Base-by-base conservation (phyloP, 2,113 vertebrate species). In the Phainopepla nitens region DNA sequence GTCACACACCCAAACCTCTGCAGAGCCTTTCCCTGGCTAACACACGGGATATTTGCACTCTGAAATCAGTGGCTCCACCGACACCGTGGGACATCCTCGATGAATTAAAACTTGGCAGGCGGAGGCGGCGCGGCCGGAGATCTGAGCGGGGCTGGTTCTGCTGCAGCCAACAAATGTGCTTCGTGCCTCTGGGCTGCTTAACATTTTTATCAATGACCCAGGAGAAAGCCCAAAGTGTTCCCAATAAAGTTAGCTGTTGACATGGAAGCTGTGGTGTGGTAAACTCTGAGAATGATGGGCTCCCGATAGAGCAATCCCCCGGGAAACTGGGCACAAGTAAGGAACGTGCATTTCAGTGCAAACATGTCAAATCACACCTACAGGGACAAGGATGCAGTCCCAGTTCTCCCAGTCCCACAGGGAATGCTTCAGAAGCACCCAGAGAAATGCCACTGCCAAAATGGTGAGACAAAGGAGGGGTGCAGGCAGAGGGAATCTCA, bases 81-180 rank as follows among this genome's bases (percentile, higher is more conserved):
- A 92, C 89, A 83, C 92, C 0, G 1, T 10, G 42, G 82, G 92
- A 94, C 95, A 97, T 66, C 72, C 18, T 97, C 22, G 33, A 88
- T 11, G 60, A 87, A 95, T 95, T 93, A 95, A 95, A 94, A 86
- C 75, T 88, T 95, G 95, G 96, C 71, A 36, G 82, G 89, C 61
- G 2, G 78, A 71, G 1, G 1, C 13, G 1, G 50, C 16, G 7
- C 0, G 35, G 71, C 54, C 47, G 7, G 61, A 68, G 92, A 87
- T 85, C 49, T 60, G n/a, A 95, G 94, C n/a, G 1, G 70, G 82
- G 88, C 92, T 90, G 80, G 24, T 94, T 64, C 94, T 92, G 78
- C 92, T 89, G 42, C 20, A 97, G 95, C 92, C 82, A 97, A 50
- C 82, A 96, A 85, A 91, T 47, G 42, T 51, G 85, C 13, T 73